Evolutionary conservation across 2,113 vertebrate genomes (phyloP).

Genomic region (Carollia perspicillata): DNA sequence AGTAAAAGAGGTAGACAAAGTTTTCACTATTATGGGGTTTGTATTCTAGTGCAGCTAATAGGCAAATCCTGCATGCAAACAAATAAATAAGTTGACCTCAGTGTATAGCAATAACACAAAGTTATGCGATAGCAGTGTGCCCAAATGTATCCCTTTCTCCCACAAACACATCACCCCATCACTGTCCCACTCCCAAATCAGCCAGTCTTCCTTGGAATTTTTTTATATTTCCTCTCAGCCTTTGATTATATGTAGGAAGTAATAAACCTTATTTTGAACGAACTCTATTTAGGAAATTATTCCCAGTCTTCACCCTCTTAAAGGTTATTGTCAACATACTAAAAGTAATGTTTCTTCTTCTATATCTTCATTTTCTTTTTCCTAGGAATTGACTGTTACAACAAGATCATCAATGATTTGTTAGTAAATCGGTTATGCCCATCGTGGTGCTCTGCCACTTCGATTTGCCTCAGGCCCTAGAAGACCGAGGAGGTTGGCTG

Average conservation of each 20-base stretch:
- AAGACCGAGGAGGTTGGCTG: constrained; percentile 84
- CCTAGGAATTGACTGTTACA: constrained; percentile 85
- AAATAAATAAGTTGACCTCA: not conserved
- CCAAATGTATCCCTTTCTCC: not conserved
- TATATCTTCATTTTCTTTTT: not conserved
- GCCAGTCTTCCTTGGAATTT: not conserved
- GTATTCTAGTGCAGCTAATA: not conserved
- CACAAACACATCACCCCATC: not conserved
- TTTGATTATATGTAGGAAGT: not conserved
- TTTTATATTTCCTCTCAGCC: not conserved
- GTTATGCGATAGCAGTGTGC: not conserved
- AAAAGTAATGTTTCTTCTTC: not conserved
- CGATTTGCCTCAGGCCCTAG: constrained; percentile 85
- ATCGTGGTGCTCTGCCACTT: constrained; percentile 87
- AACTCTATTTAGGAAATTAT: not conserved
- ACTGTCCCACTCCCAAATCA: not conserved
- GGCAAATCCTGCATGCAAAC: not conserved
- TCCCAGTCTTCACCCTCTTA: not conserved
- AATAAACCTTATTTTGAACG: not conserved
- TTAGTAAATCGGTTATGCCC: constrained; percentile 78
- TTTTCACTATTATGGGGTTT: not conserved
- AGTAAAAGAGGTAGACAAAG: not conserved
- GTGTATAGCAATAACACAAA: not conserved
- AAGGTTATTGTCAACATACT: not conserved
- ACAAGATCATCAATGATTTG: constrained; percentile 86